Evolutionary conservation across 2,113 vertebrate species (phyloP).

Genomic region (Cranoglanis bouderius): DNA sequence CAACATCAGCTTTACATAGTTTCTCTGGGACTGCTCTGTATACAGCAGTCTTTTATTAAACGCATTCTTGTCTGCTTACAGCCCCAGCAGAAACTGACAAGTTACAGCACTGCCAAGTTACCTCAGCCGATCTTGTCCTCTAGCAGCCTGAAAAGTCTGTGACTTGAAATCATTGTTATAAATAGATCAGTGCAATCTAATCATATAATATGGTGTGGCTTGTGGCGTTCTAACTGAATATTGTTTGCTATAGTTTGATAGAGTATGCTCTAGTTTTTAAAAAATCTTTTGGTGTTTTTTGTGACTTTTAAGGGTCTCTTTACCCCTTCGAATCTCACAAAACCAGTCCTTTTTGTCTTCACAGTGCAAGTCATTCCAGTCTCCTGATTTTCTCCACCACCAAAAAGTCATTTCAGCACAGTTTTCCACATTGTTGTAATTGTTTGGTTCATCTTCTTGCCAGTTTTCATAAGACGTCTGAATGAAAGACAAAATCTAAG

Average conservation of each 20-base stretch:
- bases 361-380: slow-evolving; percentile 89
- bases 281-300: not conserved
- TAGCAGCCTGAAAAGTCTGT: not conserved
- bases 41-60: not conserved
- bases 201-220: not conserved
- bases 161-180: not conserved
- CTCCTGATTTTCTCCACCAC: slow-evolving; percentile 37
- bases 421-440: slow-evolving; percentile 81
- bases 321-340: slow-evolving; percentile 91
- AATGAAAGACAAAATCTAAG: slow-evolving; percentile 22
- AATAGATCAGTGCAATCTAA: not conserved
- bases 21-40: not conserved
- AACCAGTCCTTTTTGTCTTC: slow-evolving; percentile 82
- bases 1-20: not conserved
- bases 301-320: not conserved
- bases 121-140: not conserved
- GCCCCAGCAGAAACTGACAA: not conserved
- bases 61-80: not conserved
- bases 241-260: not conserved
- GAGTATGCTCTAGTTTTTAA: not conserved
- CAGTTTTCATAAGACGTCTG: slow-evolving; percentile 86
- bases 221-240: not conserved
- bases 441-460: slow-evolving; percentile 89
- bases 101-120: not conserved
- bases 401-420: slow-evolving; percentile 76